These are phyloP conservation scores for Apamea anceps DNA, from an alignment of 2,888 invertebrate species.

Conservation along the genomic window DNA sequence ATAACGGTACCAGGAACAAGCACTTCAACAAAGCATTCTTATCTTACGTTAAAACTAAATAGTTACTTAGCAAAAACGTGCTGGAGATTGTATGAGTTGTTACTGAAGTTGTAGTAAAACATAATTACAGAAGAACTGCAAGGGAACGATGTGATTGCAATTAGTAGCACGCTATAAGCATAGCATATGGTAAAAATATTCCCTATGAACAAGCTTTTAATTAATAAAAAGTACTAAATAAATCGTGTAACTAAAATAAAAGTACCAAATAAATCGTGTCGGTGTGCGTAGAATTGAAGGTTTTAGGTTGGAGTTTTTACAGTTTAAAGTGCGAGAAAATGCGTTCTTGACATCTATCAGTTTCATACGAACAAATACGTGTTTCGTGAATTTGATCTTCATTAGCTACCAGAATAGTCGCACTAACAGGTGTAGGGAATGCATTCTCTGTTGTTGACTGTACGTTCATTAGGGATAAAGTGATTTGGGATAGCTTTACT, in stretches of 20 bases:
- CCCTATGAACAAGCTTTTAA: too few species aligned
- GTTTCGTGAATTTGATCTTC: not conserved
- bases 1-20: slow-evolving; percentile 60
- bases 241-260: too few species aligned
- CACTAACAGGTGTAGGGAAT: too few species aligned
- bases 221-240: too few species aligned
- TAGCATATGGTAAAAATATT: not conserved
- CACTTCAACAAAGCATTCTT: slow-evolving; percentile 79
- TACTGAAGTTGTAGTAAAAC: slow-evolving; percentile 63
- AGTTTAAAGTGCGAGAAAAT: not conserved
- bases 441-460: not conserved
- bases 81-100: slow-evolving; percentile 74
- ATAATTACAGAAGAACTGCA: slow-evolving; percentile 23
- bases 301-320: not conserved
- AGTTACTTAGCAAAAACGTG: slow-evolving; percentile 83
- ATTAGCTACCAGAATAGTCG: not conserved
- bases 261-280: too few species aligned
- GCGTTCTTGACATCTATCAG: not conserved
- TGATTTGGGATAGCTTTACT: not conserved
- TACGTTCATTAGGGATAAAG: not conserved
- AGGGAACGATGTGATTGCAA: not conserved
- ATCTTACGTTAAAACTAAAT: slow-evolving; percentile 82
- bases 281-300: not conserved
- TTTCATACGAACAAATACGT: not conserved
- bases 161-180: not conserved